Conservation (phyloP, 2,113 vertebrate genomes). For the Hippocampus barbouri region DNA sequence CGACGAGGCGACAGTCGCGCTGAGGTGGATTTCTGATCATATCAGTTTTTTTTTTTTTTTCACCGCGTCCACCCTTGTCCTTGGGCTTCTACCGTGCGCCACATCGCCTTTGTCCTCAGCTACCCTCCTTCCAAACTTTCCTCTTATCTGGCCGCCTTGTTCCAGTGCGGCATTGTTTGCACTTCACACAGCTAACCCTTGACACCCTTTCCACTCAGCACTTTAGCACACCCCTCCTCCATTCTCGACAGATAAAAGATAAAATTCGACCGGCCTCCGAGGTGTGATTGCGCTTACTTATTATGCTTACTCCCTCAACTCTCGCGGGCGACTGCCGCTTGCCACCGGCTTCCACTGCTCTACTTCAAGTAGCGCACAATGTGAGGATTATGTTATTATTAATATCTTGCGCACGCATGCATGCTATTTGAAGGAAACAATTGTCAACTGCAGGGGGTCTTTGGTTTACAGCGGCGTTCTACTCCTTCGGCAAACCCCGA, state of each 20-base stretch:
- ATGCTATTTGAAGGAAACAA: background rate
- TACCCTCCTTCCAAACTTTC: conserved; percentile 1
- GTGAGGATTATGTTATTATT: background rate
- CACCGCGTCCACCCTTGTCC: conserved; percentile 40
- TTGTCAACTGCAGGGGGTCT: background rate
- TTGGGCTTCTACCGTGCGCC: conserved; percentile 20
- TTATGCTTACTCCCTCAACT: conserved; percentile 43
- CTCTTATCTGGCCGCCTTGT: background rate
- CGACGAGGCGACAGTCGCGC: conserved; percentile 57
- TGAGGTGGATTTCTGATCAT: conserved; percentile 53
- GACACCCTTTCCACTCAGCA: conserved; percentile 15
- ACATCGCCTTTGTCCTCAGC: conserved; percentile 19
- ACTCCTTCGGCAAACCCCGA: background rate
- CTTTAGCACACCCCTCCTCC: conserved; percentile 4
- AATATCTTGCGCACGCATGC: background rate
- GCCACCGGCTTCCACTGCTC: background rate
- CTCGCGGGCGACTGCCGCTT: conserved; percentile 4
- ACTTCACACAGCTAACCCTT: conserved; percentile 18
- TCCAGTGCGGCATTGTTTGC: conserved; percentile 18
- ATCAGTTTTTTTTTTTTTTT: conserved; percentile 25
- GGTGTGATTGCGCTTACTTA: conserved; percentile 61
- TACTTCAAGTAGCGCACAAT: background rate
- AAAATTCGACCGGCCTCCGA: conserved; percentile 30
- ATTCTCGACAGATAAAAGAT: conserved; percentile 31
- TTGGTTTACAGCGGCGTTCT: background rate